Evolutionary conservation across 2,113 vertebrate genomes (phyloP).

Genomic region (human): DNA sequence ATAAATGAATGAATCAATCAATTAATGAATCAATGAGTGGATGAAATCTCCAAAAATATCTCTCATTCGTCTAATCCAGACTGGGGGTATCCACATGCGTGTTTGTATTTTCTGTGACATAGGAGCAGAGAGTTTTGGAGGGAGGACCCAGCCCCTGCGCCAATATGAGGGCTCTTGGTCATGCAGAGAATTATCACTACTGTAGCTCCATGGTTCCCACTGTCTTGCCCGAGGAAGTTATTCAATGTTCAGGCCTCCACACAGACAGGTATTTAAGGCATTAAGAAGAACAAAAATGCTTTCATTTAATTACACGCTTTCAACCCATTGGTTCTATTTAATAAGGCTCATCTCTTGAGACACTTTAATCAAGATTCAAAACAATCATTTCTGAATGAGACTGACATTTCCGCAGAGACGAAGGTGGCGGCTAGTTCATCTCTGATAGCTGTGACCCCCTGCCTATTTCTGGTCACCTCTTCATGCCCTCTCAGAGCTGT

Average conservation of each 20-base stretch:
- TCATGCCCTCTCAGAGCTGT: not conserved
- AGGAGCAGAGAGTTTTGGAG: not conserved
- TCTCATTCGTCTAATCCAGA: not conserved
- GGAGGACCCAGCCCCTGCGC: not conserved
- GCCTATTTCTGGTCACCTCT: not conserved
- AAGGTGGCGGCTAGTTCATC: constrained; percentile 4
- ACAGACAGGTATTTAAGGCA: constrained; percentile 65
- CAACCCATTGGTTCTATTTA: constrained; percentile 68
- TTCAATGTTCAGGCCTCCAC: constrained; percentile 14
- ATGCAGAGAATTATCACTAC: not conserved
- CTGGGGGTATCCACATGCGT: not conserved
- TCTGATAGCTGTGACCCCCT: constrained; percentile 27
- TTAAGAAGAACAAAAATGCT: constrained; percentile 65
- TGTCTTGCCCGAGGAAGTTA: constrained; percentile 35
- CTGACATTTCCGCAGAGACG: constrained; percentile 62
- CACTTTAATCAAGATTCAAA: constrained; percentile 72
- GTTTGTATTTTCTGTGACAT: not conserved
- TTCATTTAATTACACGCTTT: constrained; percentile 72
- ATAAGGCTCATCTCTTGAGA: constrained; percentile 66
- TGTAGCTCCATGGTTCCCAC: not conserved
- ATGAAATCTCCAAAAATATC: not conserved
- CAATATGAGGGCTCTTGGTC: not conserved
- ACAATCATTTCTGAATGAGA: constrained; percentile 57
- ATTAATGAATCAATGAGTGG: not conserved
- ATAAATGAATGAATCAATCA: not conserved